Evolutionary conservation across 2,888 invertebrate species (phyloP), one percentile per base, ranked within the genome.

Genomic region (Calameuta filiformis): DNA sequence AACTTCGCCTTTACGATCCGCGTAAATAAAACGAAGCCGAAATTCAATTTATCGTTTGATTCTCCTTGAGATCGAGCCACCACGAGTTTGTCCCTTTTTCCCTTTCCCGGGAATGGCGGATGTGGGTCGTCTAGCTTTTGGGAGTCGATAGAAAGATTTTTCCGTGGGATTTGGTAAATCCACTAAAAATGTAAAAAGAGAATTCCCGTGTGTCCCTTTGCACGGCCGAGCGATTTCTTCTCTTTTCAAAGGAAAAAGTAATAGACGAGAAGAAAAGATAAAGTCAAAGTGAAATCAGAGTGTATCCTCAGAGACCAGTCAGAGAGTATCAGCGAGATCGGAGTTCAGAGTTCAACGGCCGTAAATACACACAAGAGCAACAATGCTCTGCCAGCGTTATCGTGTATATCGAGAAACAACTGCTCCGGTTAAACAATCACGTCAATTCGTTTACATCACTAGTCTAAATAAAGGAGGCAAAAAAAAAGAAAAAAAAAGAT

Each of bases 1-100:
- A 34, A 33, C 12, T 33, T 11, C 31, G 71, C 3, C 33, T 71
- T 71, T 71, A 71, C 71, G 71, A 71, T 71, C 31, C 71, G 34
- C 40, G 56, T 68, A n/a, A 75, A 79, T 73, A 74, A 76, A 71
- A 35, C 23, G 77, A n/a, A 33, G 30, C 40, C 40, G 37, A 68
- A 75, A 68, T 77, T 77, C 77, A 74, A 75, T 77, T 77, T 75
- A 35, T 69, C 68, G 69, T 35, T 77, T 34, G 75, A 35, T 40
- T 23, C 56, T 56, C 56, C 56, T 56, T 2, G 56, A 56, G 23
- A 56, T 56, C 56, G 56, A 56, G 23, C 23, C 56, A 9, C 9
- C 56, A 2, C 23, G 56, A 56, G 9, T 56, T 23, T 23, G 56
- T 56, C 23, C 56, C 23, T 23, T 56, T 56, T 56, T 56, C 35